These are phyloP conservation scores for Cyprinodon diabolis DNA, from an alignment of 2,797 vertebrate species.

Conservation along the genomic window DNA sequence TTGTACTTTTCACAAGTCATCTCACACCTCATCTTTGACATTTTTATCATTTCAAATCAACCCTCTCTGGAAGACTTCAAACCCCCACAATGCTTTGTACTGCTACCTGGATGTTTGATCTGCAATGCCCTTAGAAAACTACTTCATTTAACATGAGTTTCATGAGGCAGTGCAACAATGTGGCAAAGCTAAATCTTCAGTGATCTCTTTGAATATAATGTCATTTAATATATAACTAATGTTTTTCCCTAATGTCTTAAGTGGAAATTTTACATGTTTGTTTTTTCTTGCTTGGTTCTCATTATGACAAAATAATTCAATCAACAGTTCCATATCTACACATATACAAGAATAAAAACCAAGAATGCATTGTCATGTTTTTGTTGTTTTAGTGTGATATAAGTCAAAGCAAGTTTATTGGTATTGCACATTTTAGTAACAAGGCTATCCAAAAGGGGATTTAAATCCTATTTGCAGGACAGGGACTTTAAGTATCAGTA, in stretches of 20 bases:
- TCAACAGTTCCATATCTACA: neutral
- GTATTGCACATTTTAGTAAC: no score
- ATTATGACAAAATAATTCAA: neutral
- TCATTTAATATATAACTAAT: neutral
- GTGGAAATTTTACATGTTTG: neutral
- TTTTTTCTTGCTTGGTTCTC: neutral
- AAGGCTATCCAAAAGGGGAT: no score
- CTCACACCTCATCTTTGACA: conserved; percentile 61
- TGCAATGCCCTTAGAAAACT: conserved; percentile 77
- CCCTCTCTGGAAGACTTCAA: conserved; percentile 60
- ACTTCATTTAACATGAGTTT: conserved; percentile 52
- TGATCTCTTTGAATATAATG: conserved; percentile 18
- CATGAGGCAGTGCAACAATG: conserved; percentile 51
- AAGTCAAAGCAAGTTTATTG: no score
- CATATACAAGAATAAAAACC: neutral
- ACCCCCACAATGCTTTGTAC: conserved; percentile 66
- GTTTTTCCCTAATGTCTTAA: neutral
- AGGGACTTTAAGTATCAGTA: no score
- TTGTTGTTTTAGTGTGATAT: no score
- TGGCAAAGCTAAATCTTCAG: conserved; percentile 36
- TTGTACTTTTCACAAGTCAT: conserved; percentile 16
- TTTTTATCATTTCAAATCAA: conserved; percentile 69
- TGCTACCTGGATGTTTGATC: conserved; percentile 74
- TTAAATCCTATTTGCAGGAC: no score
- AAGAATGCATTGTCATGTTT: no score